phyloP scores from a whole-genome alignment of 1,140 invertebrate genomes.

The Chrysomallon squamiferum region DNA sequence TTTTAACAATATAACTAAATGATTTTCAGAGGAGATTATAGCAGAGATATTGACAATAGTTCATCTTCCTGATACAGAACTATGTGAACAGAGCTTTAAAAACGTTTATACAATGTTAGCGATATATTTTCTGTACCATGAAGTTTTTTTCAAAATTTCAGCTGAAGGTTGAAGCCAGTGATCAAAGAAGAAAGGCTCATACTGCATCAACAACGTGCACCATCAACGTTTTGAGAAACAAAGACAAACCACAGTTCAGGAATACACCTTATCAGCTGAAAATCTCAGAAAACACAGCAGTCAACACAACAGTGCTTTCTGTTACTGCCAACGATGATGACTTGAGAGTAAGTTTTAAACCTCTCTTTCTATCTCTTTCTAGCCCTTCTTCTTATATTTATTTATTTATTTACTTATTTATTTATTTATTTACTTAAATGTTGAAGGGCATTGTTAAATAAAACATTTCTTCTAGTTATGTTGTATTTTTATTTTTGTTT shows the following conservation, averaged over 20 bases:
- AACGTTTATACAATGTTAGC: too few species aligned
- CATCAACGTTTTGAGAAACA: constrained; percentile 31
- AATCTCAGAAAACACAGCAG: constrained; percentile 26
- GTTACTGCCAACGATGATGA: constrained; percentile 31
- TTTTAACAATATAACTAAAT: too few species aligned
- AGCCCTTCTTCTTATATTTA: not conserved
- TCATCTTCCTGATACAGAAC: too few species aligned
- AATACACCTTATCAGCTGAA: constrained; percentile 73
- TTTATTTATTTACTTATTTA: too few species aligned
- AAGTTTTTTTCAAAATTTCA: too few species aligned
- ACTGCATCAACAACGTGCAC: not conserved
- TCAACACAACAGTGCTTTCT: constrained; percentile 13
- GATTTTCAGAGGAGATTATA: too few species aligned
- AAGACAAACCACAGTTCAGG: constrained; percentile 27
- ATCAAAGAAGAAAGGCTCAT: too few species aligned
- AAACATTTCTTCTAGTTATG: not conserved
- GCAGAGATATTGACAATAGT: too few species aligned
- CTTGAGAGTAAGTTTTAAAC: constrained; percentile 18
- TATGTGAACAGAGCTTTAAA: too few species aligned
- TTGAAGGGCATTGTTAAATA: not conserved
- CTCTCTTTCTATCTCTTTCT: not conserved
- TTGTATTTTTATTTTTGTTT: not conserved
- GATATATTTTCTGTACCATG: too few species aligned
- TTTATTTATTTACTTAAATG: too few species aligned
- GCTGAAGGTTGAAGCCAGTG: too few species aligned